Conservation (phyloP, 92 coral and sea anemone species). For the Actinernus sp. region DNA sequence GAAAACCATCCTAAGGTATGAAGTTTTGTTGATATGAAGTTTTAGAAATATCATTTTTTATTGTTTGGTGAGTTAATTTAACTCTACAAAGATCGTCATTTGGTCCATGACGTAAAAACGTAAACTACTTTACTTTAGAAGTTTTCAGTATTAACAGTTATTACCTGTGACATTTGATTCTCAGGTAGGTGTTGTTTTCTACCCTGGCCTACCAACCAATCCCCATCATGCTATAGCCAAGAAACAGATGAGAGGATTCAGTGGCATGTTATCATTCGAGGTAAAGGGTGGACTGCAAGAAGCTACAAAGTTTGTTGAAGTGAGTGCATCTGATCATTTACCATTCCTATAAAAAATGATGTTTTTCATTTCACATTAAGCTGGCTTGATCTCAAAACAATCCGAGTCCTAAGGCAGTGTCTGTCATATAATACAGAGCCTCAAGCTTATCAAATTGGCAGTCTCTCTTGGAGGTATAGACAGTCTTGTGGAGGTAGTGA, state of each 20-base stretch:
- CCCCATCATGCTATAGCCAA: conserved; percentile 63
- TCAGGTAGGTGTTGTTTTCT: conserved; percentile 55
- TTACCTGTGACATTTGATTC: neutral
- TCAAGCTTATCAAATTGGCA: conserved; percentile 71
- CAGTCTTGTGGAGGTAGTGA: conserved; percentile 64
- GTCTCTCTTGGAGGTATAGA: conserved; percentile 80
- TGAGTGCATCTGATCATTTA: too few species aligned
- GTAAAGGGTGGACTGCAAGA: conserved; percentile 68
- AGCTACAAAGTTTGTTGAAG: conserved; percentile 71
- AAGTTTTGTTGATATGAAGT: too few species aligned
- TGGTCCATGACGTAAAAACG: too few species aligned
- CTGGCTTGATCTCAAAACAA: neutral
- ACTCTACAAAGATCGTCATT: too few species aligned
- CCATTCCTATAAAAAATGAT: too few species aligned
- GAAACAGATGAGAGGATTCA: conserved; percentile 77
- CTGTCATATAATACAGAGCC: conserved; percentile 60
- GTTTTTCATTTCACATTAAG: too few species aligned
- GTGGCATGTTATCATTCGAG: conserved; percentile 79
- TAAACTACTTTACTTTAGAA: too few species aligned
- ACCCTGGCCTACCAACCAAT: conserved; percentile 72
- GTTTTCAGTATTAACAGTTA: too few species aligned
- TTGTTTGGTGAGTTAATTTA: too few species aligned
- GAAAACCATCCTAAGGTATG: conserved; percentile 84
- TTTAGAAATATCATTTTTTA: too few species aligned
- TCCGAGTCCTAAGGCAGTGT: neutral